Percentiles rank a stretch among this genome's conserved stretches.
These are phyloP conservation scores for Tapera naevia DNA, from an alignment of 2,797 vertebrate genomes.

Conservation along the genomic window DNA sequence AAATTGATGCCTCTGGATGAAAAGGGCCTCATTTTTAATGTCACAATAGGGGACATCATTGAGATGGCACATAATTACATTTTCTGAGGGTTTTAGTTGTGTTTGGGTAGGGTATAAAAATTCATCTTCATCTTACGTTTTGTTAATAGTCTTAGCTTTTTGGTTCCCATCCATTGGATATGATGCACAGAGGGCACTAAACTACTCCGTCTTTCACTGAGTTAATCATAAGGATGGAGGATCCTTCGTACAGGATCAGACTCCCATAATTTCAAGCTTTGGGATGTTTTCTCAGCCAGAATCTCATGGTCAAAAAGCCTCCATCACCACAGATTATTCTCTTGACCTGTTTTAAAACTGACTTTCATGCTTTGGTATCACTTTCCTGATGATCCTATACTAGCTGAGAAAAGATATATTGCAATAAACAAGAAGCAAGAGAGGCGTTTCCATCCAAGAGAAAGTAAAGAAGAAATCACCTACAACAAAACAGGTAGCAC, in stretches of 20 bases:
- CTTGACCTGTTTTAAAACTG: background rate
- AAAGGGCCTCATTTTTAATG: conserved; percentile 8
- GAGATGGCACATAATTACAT: background rate
- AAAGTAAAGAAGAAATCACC: background rate
- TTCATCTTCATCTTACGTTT: background rate
- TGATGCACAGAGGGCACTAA: background rate
- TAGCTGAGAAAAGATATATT: background rate
- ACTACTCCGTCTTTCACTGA: background rate
- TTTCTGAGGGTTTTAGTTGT: background rate
- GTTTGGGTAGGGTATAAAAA: background rate
- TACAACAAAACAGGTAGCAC: background rate
- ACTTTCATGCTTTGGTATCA: background rate
- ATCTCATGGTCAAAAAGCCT: background rate
- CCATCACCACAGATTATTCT: background rate
- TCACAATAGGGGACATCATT: background rate
- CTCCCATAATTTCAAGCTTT: background rate
- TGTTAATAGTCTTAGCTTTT: background rate
- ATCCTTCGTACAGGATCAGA: background rate
- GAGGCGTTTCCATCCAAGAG: background rate
- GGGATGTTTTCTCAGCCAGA: background rate
- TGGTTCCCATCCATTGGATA: background rate
- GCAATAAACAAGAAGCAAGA: background rate
- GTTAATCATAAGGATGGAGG: background rate
- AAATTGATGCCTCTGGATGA: conserved; percentile 10
- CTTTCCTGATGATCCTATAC: background rate